A percentile compares a stretch with the other conserved stretches of the same genome.
Conservation (phyloP, 2,888 invertebrate genomes). For the Idaea aversata region DNA sequence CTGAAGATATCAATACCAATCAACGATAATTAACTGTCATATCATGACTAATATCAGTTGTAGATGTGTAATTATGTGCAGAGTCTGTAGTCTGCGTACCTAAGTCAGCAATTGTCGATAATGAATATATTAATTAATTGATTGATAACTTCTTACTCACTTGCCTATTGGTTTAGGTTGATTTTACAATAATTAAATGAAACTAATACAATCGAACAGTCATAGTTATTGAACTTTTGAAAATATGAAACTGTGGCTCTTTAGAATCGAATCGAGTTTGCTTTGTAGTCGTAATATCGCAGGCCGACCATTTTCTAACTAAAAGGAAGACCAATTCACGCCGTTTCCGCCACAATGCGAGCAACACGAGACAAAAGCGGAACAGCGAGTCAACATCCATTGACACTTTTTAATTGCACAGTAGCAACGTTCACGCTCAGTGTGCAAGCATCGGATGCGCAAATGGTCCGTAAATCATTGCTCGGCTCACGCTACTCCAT, state of each 20-base stretch:
- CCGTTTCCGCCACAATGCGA: conserved; percentile 35
- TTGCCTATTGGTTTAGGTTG: too few relatives aligned
- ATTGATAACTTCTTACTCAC: neutral
- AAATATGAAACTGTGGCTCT: conserved; percentile 11
- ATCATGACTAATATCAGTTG: neutral
- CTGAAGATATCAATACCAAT: conserved; percentile 2
- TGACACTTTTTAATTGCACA: conserved; percentile 52
- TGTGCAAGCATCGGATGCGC: conserved; percentile 47
- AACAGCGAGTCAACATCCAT: conserved; percentile 44
- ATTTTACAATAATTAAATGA: too few relatives aligned
- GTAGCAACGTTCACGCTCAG: conserved; percentile 38
- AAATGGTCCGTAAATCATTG: conserved; percentile 60
- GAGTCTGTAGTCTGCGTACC: neutral
- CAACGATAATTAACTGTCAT: conserved; percentile 1
- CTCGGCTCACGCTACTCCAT: conserved; percentile 42
- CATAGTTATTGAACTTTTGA: too few relatives aligned
- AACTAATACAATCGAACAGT: too few relatives aligned
- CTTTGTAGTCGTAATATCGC: conserved; percentile 16
- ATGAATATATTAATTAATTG: neutral
- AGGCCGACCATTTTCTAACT: conserved; percentile 11
- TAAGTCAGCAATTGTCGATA: neutral
- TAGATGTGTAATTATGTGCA: neutral
- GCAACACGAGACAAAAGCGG: conserved; percentile 40
- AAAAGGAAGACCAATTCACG: conserved; percentile 43
- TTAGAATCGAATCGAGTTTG: conserved; percentile 21